Evolutionary conservation across 2,888 invertebrate species (phyloP).

Genomic region (Arctia plantaginis): DNA sequence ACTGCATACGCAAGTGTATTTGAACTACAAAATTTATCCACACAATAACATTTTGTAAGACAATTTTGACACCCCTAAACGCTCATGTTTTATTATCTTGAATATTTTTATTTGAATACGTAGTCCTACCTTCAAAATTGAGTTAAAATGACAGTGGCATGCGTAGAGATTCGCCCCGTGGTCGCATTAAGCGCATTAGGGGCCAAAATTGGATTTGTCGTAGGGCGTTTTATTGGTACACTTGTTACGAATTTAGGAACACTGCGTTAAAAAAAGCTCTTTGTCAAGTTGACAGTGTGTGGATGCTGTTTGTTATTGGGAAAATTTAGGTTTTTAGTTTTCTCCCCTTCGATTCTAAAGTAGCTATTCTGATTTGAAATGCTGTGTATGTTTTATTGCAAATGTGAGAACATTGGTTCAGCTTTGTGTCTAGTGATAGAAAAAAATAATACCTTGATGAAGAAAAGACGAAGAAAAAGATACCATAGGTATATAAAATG

Average conservation of each 20-base stretch:
- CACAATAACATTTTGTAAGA: constrained; percentile 68
- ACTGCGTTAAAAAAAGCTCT: constrained; percentile 73
- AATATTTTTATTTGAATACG: constrained; percentile 80
- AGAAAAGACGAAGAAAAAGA: not conserved
- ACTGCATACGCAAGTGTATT: constrained; percentile 77
- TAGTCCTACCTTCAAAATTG: constrained; percentile 77
- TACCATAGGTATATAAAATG: not conserved
- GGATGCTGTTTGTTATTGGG: constrained; percentile 44
- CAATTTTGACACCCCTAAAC: constrained; percentile 80
- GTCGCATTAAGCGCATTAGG: constrained; percentile 85
- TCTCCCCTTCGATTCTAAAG: constrained; percentile 17
- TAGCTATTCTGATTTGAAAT: constrained; percentile 16
- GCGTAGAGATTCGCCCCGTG: constrained; percentile 85
- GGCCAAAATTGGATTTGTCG: constrained; percentile 84
- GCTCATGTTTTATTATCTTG: constrained; percentile 78
- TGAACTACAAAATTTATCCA: constrained; percentile 71
- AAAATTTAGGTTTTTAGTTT: constrained; percentile 37
- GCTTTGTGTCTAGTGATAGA: not conserved
- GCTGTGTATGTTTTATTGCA: not conserved
- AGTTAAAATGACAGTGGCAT: constrained; percentile 86
- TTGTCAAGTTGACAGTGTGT: constrained; percentile 58
- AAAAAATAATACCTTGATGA: not conserved
- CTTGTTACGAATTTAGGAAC: constrained; percentile 82
- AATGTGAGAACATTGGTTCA: not conserved
- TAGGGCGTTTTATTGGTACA: constrained; percentile 84